phyloP scores from a whole-genome alignment of 2,797 vertebrate species.

The Delichon dasypus region DNA sequence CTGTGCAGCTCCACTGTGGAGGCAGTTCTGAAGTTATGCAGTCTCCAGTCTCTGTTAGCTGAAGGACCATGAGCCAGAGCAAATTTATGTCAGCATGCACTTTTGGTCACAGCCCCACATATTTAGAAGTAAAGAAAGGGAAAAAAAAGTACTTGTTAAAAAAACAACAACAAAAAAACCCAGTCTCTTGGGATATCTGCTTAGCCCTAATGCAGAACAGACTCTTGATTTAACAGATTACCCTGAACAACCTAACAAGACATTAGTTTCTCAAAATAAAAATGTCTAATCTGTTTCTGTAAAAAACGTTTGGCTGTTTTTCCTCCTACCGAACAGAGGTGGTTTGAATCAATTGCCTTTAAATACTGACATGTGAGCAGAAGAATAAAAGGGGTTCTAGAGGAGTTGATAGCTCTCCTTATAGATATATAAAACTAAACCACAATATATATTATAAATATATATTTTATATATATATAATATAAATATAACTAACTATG shows the following conservation, averaged over 20 bases:
- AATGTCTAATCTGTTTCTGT: background rate
- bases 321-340: background rate
- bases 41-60: background rate
- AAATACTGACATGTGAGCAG: background rate
- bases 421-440: background rate
- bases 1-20: background rate
- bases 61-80: background rate
- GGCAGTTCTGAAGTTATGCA: background rate
- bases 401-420: background rate
- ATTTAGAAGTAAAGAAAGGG: background rate
- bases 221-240: background rate
- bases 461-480: too few species aligned
- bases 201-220: constrained; percentile 28
- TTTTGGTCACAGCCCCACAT: background rate
- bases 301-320: background rate
- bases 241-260: background rate
- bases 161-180: too few species aligned
- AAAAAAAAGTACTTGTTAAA: background rate
- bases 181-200: background rate
- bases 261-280: background rate
- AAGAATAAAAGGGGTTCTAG: background rate
- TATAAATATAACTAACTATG: too few species aligned
- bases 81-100: background rate
- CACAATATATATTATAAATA: too few species aligned
- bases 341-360: background rate